Evolutionary conservation across 2,888 invertebrate genomes (phyloP), one percentile per base, ranked within the genome.

Genomic region (Formica aserva): DNA sequence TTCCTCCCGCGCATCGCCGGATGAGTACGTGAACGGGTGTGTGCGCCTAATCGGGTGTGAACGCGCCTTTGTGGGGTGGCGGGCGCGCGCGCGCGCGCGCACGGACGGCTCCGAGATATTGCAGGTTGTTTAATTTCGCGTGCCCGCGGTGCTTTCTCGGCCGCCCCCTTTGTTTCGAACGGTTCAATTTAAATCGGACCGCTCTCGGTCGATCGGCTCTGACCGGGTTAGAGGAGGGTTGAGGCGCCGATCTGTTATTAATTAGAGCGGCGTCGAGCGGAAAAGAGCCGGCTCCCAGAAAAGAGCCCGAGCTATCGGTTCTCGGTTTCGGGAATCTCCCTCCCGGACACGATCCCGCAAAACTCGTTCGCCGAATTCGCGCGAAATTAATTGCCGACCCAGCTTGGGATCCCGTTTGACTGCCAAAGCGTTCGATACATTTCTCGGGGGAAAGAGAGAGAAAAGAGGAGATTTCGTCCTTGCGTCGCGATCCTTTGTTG

Each of bases 211-310:
- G 81, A 67, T 57, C 29, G 48, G 38, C 38, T 77, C 67, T 52
- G 52, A 77, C 67, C 76, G 67, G 13, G 45, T 52, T 35, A 74
- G 72, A 66, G 81, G 52, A 75, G 82, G 87, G 85, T 77, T 85
- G 92, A 93, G 93, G 93, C 93, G 93, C 93, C 93, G 93, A 93
- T 94, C 93, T 92, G 93, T 94, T 93, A 94, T 94, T 94, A 94
- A 94, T 94, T 93, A 94, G 92, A 93, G 93, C 93, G 93, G 91
- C 90, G 90, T 86, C 87, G 87, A 82, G 83, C 86, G 89, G 91
- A 92, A 92, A 92, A 93, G 92, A 91, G 91, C 91, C 48, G 90
- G 91, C 83, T 84, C 82, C 29, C 78, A 84, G 88, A 85, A 89
- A 87, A 86, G 89, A 89, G 87, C 83, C 89, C 15, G 89, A 92